A percentile compares a stretch with the other conserved stretches of the same genome.
These are phyloP conservation scores for Eumerus sabulonum DNA, from an alignment of 2,888 invertebrate species.

Conservation along the genomic window DNA sequence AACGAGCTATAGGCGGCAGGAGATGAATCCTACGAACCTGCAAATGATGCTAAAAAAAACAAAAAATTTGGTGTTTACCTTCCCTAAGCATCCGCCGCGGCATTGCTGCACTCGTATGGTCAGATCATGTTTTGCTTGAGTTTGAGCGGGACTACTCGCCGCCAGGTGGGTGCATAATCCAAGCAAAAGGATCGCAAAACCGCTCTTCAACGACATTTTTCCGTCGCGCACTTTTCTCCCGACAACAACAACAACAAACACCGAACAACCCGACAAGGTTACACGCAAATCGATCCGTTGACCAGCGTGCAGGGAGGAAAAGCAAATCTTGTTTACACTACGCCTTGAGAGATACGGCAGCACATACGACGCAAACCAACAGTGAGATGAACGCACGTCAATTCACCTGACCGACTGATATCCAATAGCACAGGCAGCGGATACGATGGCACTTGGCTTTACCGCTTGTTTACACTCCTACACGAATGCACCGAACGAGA, in stretches of 20 bases:
- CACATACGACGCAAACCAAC: too few relatives aligned
- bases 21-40: background rate
- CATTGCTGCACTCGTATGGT: conserved; percentile 73
- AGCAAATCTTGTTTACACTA: conserved; percentile 57
- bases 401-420: background rate
- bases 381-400: too few relatives aligned
- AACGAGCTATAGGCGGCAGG: background rate
- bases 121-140: conserved; percentile 54
- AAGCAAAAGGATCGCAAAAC: conserved; percentile 62
- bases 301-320: background rate
- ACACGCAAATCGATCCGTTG: conserved; percentile 55
- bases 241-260: background rate
- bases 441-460: conserved; percentile 12
- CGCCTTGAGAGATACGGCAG: background rate
- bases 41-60: conserved; percentile 1
- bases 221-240: background rate
- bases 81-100: conserved; percentile 74
- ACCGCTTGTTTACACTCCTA: conserved; percentile 54
- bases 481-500: conserved; percentile 24
- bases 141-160: conserved; percentile 59
- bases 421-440: conserved; percentile 17
- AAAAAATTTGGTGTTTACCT: conserved; percentile 70
- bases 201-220: conserved; percentile 55
- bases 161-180: conserved; percentile 68
- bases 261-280: conserved; percentile 8